Evolutionary conservation across 2,888 invertebrate genomes (phyloP), one percentile per base, ranked within the genome.

Genomic region (Tortrix viridana): DNA sequence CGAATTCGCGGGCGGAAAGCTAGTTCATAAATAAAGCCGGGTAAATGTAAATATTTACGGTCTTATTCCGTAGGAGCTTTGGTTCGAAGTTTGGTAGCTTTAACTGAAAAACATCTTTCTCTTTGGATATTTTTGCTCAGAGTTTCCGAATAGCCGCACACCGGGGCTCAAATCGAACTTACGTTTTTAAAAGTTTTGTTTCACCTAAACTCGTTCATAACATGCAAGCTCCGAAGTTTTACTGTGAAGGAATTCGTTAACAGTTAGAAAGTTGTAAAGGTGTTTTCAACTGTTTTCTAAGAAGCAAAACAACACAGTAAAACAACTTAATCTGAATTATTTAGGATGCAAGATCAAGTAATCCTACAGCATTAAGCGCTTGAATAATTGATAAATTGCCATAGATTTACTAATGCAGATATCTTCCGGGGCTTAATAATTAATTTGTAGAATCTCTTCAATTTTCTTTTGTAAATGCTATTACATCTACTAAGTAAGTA

Each of bases 131-230:
- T 55, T 54, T 23, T 16, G n/a, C 55, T 44, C 18, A 22, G 43
- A 61, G 23, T 50, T 61, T 49, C 12, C 48, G 32, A 43, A 20
- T 26, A 41, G 23, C 46, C 18, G 26, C 52, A 43, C 38, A 66
- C 67, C 71, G 62, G 55, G 75, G 73, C 72, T 79, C 71, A 68
- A 70, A 73, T 71, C 69, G 72, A 69, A 73, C 56, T 65, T 12
- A 32, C 32, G 41, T 41, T 41, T 41, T 41, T 6, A 5, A 16
- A 41, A 41, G 20, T 54, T 22, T 41, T 23, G 18, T 46, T 48
- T 23, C 43, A 20, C 59, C 52, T 54, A 53, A 55, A 55, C 38
- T 43, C 53, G 52, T 47, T 54, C 41, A 54, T 48, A 59, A 38
- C 46, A 52, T 23, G 46, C 16, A 19, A 20, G 37, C 20, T 62